Evolutionary conservation across 2,888 invertebrate genomes (phyloP), one percentile per base, ranked within the genome.

Genomic region (Phyllotreta striolata): DNA sequence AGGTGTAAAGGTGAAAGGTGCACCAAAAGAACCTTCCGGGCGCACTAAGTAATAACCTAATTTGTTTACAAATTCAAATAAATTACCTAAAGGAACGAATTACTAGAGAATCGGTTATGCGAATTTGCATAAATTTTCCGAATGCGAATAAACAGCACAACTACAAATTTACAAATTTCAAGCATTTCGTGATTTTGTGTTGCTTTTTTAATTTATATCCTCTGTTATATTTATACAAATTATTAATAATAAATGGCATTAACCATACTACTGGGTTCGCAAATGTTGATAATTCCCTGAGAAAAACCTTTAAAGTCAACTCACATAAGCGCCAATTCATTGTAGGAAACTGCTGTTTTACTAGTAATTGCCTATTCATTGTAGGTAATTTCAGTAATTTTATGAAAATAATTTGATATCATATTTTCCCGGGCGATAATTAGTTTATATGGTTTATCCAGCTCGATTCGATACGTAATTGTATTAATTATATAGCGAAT

Each of bases 1-100:
- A 52, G 39, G 52, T 38, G 52, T 52, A 52, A 24, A 52, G 52
- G 52, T 52, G 52, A 52, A 52, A 52, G 52, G 52, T 52, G 52
- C 52, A 38, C 52, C 52, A 10, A 52, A 52, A 52, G 24, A 52
- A 14, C 35, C 52, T 35, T 52, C 6, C 9, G 13, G 52, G 10
- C 5, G 9, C 9, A n/a, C 4, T 4, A 12, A 39, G 52, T 52
- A 52, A 52, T 52, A 52, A 14, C 13, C 10, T 52, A 38, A 52
- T 52, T 49, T 52, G 10, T 52, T 52, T 52, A 52, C 34, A 39
- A 34, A 52, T 38, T 24, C 24, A 24, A 24, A 24, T 24, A 24
- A 24, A 24, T 24, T 24, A 24, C 24, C 24, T 24, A 10, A 47
- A 14, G 47, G 47, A 6, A 47, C 14, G 7, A 44, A n/a, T 10